A percentile compares a stretch with the other conserved stretches of the same genome.
Evolutionary conservation across 2,797 vertebrate genomes (phyloP).

Genomic region (Paramormyrops hopkinsi): DNA sequence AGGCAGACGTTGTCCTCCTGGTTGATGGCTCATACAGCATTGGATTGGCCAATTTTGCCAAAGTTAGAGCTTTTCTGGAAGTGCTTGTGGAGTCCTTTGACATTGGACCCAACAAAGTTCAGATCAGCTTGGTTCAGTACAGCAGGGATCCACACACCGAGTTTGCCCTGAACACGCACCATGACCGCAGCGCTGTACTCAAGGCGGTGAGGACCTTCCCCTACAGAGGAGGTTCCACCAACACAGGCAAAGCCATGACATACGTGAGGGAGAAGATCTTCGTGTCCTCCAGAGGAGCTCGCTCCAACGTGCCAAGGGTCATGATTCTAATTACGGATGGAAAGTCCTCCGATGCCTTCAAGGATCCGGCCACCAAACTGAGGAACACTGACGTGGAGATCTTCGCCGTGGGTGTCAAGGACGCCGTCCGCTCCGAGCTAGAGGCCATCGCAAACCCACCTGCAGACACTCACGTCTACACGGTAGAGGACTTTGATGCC

Average conservation of each 20-base stretch:
- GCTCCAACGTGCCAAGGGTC: constrained; percentile 83
- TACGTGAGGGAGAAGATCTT: constrained; percentile 94
- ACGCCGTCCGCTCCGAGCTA: constrained; percentile 87
- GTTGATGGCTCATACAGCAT: constrained; percentile 99
- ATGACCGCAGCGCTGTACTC: constrained; percentile 77
- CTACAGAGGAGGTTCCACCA: constrained; percentile 95
- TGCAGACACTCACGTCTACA: constrained; percentile 83
- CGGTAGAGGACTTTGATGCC: constrained; percentile 97
- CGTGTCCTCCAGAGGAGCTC: constrained; percentile 73
- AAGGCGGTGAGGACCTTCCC: constrained; percentile 88
- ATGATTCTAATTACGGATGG: constrained; percentile 99
- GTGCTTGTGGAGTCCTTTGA: constrained; percentile 92
- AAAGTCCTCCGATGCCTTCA: constrained; percentile 96
- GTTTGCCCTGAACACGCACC: constrained; percentile 87
- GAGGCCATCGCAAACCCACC: constrained; percentile 91
- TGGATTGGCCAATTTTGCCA: constrained; percentile 94
- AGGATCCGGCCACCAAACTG: constrained; percentile 80
- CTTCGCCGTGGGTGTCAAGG: constrained; percentile 97
- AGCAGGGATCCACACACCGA: constrained; percentile 92
- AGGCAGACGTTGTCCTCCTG: constrained; percentile 93
- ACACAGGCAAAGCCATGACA: constrained; percentile 94
- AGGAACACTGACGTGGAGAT: constrained; percentile 91
- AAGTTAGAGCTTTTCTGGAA: constrained; percentile 94
- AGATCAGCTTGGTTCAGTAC: constrained; percentile 97
- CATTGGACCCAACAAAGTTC: constrained; percentile 81